Conservation (phyloP, 1,140 invertebrate species). For the Sipha flava region DNA sequence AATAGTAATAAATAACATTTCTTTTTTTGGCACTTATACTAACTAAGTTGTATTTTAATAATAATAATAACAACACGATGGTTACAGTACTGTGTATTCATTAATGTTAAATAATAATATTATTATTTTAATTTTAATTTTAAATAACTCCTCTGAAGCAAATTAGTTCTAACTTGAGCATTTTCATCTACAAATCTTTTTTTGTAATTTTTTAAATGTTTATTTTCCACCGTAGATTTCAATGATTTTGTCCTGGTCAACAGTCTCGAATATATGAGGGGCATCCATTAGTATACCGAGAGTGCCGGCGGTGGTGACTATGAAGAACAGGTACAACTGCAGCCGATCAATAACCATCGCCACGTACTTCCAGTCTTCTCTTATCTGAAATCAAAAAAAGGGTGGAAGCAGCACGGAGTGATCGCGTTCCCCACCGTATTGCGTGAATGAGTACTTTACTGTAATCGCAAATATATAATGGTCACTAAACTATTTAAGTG, state of each 20-base stretch:
- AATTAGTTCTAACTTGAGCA: slow-evolving; percentile 37
- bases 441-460: background rate
- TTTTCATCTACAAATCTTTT: slow-evolving; percentile 35
- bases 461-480: background rate
- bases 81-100: background rate
- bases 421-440: background rate
- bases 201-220: slow-evolving; percentile 37
- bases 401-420: background rate
- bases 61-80: background rate
- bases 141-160: slow-evolving; percentile 34
- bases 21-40: slow-evolving; percentile 24
- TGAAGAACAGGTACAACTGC: slow-evolving; percentile 94
- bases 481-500: background rate
- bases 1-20: slow-evolving; percentile 24
- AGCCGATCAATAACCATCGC: slow-evolving; percentile 98
- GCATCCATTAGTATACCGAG: slow-evolving; percentile 97
- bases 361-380: slow-evolving; percentile 99
- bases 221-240: slow-evolving; percentile 88
- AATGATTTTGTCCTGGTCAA: slow-evolving; percentile 94
- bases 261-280: slow-evolving; percentile 97
- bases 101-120: slow-evolving; percentile 20
- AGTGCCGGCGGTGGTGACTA: slow-evolving; percentile 90
- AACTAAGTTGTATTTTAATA: slow-evolving; percentile 13
- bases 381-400: slow-evolving; percentile 58
- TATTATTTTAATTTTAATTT: slow-evolving; percentile 30